Evolutionary conservation across 2,113 vertebrate species (phyloP), one percentile per base, ranked within the genome.

Genomic region (Platycercus adscitus): DNA sequence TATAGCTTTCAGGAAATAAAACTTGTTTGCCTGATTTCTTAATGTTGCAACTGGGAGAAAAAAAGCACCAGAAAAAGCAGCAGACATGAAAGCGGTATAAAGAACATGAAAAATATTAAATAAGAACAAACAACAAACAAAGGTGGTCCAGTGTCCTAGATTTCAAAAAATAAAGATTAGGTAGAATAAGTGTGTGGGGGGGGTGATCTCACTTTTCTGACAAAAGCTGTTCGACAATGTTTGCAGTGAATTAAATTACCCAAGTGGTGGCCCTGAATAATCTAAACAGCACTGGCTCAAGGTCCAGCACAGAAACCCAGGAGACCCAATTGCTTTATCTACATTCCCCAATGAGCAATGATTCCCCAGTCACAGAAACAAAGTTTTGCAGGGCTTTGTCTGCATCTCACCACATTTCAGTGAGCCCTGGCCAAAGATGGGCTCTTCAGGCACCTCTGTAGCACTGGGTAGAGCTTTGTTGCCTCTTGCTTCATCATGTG

Each of bases 1-100:
- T 68, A 50, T 75, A 79, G 18, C 43, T 89, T 91, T 81, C 73
- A 85, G 73, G 24, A 91, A 94, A 89, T 72, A 81, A 93, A 91
- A 76, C 26, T 65, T 50, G 5, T 60, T 71, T 50, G 26, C 58
- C 52, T 71, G 56, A 75, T 89, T 91, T 93, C 77, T 87, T 89
- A 81, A 61, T 29, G 15, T 47, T 39, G 31, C 39, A 79, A 79
- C 35, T 69, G 77, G 43, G 81, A 87, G 47, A 87, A 95, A 93
- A 73, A 7, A 86, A 61, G 12, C 43, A 50, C n/a, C 23, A 70
- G 46, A 41, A 44, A 77, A 43, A 73, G n/a, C 43, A 87, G 35
- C 55, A 81, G 61, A 64, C 3, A 47, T 6, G 64, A 10, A 79
- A 79, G 26, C 21, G 39, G 60, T 68, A 28, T 25, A 69, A 88